A percentile compares a stretch with the other conserved stretches of the same genome.
Conservation (phyloP, 2,797 vertebrate genomes). For the Bradypus variegatus region DNA sequence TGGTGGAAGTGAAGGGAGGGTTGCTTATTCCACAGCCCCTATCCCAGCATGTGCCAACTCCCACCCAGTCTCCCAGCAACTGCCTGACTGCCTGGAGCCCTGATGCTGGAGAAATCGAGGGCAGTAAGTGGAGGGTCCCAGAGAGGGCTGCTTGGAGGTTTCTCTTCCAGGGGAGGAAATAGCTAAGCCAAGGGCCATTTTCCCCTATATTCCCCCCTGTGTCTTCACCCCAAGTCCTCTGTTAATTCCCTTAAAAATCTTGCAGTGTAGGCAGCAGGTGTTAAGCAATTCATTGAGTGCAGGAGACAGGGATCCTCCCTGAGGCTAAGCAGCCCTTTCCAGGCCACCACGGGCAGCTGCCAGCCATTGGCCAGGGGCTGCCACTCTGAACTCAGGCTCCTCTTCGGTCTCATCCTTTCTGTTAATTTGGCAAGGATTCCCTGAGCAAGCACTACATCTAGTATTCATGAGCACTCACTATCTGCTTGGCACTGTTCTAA, state of each 20-base stretch:
- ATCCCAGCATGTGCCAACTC: not conserved
- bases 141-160: not conserved
- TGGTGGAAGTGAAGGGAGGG: rapidly evolving
- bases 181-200: not conserved
- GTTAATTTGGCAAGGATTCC: not conserved
- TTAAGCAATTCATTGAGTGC: rapidly evolving
- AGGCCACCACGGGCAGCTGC: not conserved
- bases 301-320: not conserved
- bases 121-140: not conserved
- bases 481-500: not conserved
- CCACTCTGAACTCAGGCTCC: not conserved
- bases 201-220: too few species aligned
- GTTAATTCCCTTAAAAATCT: not conserved
- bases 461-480: not conserved
- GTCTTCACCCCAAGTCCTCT: not conserved
- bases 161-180: not conserved
- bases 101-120: not conserved
- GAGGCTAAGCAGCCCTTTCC: not conserved
- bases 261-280: too few species aligned
- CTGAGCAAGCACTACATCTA: not conserved
- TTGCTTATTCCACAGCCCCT: not conserved
- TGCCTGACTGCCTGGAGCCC: not conserved
- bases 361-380: not conserved
- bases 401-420: not conserved
- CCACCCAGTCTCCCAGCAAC: not conserved